Conservation (phyloP, 2,888 invertebrate species). For the Pterostichus madidus region DNA sequence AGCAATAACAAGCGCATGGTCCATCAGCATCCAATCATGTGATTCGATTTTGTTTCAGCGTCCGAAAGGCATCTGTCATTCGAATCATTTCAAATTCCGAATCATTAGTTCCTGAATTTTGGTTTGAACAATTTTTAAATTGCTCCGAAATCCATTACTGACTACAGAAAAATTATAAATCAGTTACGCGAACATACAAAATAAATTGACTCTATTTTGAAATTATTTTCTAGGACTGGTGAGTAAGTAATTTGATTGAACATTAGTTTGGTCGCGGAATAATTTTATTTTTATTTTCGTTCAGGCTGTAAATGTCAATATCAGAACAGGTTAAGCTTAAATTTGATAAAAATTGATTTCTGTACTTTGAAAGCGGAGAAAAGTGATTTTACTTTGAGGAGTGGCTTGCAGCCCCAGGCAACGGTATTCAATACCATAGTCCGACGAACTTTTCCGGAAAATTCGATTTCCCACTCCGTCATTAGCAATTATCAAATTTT, state of each 20-base stretch:
- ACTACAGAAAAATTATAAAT: constrained; percentile 27
- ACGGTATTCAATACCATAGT: constrained; percentile 29
- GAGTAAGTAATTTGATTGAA: neutral
- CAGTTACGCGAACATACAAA: neutral
- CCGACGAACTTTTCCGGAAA: constrained; percentile 43
- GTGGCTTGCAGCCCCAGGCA: constrained; percentile 14
- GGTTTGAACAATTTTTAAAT: constrained; percentile 43
- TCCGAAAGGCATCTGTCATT: constrained; percentile 54
- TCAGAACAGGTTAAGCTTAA: constrained; percentile 17
- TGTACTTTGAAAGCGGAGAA: constrained; percentile 35
- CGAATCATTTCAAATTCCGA: constrained; percentile 56
- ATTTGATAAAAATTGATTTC: constrained; percentile 56
- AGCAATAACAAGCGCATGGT: constrained; percentile 50
- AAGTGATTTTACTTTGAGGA: constrained; percentile 47
- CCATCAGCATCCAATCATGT: constrained; percentile 55
- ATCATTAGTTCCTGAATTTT: constrained; percentile 52
- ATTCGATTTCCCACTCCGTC: constrained; percentile 44
- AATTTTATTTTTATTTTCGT: constrained; percentile 26
- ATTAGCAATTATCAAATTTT: constrained; percentile 55
- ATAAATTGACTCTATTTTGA: constrained; percentile 28
- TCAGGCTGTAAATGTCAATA: constrained; percentile 30
- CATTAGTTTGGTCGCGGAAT: neutral
- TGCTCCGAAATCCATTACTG: constrained; percentile 14
- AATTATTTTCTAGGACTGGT: neutral
- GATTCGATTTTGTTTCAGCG: constrained; percentile 45